A percentile compares a stretch with the other conserved stretches of the same genome.
phyloP scores from a whole-genome alignment of 2,888 invertebrate genomes.

The Serrognathus titanus region DNA sequence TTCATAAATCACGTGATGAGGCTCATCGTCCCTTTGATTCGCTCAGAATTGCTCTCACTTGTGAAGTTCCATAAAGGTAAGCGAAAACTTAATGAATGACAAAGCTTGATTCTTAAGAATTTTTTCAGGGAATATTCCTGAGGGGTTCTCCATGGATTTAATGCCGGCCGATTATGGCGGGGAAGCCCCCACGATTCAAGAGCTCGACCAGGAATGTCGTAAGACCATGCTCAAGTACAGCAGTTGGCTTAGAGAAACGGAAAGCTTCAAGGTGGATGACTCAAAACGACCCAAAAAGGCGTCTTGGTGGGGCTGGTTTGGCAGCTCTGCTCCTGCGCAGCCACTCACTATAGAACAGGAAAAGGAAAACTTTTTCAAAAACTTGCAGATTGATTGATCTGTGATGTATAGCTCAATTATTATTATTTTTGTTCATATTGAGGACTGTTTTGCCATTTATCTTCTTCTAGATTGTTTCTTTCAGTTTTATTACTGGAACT shows the following conservation, averaged over 20 bases:
- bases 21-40: constrained; percentile 61
- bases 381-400: constrained; percentile 43
- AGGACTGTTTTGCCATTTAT: not conserved
- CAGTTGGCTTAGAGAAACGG: constrained; percentile 61
- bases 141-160: constrained; percentile 44
- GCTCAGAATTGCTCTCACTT: constrained; percentile 59
- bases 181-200: constrained; percentile 52
- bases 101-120: not conserved
- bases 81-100: not conserved
- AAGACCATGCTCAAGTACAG: constrained; percentile 58
- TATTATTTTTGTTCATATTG: not conserved
- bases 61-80: constrained; percentile 54
- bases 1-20: constrained; percentile 69
- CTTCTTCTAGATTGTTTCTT: not conserved
- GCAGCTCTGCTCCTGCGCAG: constrained; percentile 22
- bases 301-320: constrained; percentile 44
- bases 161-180: constrained; percentile 61
- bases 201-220: constrained; percentile 57
- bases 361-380: constrained; percentile 34
- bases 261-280: constrained; percentile 53
- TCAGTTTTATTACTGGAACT: not conserved
- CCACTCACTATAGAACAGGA: constrained; percentile 19
- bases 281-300: constrained; percentile 43
- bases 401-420: not conserved
- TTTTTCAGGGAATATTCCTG: constrained; percentile 38